Evolutionary conservation across 2,113 vertebrate species (phyloP).

Genomic region (Morphnarchus princeps): DNA sequence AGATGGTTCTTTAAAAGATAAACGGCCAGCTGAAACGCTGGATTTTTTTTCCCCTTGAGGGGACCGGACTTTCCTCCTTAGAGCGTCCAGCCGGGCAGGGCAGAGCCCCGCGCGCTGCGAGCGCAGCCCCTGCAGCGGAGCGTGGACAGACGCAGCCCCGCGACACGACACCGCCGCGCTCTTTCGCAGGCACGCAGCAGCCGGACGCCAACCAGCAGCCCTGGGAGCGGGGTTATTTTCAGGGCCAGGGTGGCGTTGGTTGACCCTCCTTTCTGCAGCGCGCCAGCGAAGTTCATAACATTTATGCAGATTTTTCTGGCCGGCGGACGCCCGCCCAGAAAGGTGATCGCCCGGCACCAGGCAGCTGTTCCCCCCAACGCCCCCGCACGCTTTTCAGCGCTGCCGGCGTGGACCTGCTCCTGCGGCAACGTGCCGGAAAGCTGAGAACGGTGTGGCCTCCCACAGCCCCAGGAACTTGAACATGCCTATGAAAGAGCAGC

Average conservation of each 20-base stretch:
- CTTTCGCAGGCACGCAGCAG: fast-evolving
- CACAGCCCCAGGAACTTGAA: not conserved
- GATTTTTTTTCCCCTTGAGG: not conserved
- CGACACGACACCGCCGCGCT: not conserved
- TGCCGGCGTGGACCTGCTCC: fast-evolving
- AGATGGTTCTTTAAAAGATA: not conserved
- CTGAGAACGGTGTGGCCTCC: not conserved
- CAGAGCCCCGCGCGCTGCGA: fast-evolving
- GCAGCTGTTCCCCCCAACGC: not conserved
- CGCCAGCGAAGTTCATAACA: not conserved
- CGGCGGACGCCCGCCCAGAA: fast-evolving
- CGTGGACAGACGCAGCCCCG: not conserved
- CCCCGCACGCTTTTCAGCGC: not conserved
- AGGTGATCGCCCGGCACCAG: not conserved
- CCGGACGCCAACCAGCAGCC: not conserved
- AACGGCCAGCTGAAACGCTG: not conserved
- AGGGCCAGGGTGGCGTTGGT: not conserved
- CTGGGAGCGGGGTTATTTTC: not conserved
- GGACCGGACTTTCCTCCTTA: not conserved
- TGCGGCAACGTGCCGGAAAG: not conserved
- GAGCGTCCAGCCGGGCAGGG: fast-evolving
- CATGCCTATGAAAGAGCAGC: not conserved
- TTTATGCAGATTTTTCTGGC: not conserved
- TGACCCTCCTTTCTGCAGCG: not conserved
- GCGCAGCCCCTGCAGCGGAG: fast-evolving